phyloP scores from a whole-genome alignment of 2,797 vertebrate genomes.

The Melanotaenia maccullochi region DNA sequence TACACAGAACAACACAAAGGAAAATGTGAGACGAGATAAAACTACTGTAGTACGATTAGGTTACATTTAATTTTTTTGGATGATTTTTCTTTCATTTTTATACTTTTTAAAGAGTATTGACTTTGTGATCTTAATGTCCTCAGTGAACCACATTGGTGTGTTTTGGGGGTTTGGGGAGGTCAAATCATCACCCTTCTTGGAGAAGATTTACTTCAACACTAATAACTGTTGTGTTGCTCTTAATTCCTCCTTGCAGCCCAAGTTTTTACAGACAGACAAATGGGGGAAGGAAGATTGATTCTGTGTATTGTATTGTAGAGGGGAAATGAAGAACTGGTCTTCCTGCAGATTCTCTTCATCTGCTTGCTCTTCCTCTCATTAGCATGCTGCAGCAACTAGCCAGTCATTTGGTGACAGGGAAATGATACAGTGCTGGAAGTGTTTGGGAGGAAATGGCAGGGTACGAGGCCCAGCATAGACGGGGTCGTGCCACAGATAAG shows the following conservation, averaged over 20 bases:
- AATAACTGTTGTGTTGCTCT: slow-evolving; percentile 93
- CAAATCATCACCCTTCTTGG: slow-evolving; percentile 58
- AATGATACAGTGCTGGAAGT: slow-evolving; percentile 94
- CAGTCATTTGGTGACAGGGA: slow-evolving; percentile 97
- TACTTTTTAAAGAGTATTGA: background rate
- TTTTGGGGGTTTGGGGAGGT: slow-evolving; percentile 27
- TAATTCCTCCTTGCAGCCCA: slow-evolving; percentile 95
- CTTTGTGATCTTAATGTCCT: slow-evolving; percentile 5
- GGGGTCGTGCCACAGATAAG: slow-evolving; percentile 92
- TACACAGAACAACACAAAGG: background rate
- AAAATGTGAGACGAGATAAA: background rate
- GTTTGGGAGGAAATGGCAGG: slow-evolving; percentile 98
- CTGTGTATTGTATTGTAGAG: slow-evolving; percentile 78
- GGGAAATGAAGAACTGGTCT: slow-evolving; percentile 67
- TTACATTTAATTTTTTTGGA: slow-evolving; percentile 5
- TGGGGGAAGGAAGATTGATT: slow-evolving; percentile 84
- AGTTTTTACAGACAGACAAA: slow-evolving; percentile 88
- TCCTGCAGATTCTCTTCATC: slow-evolving; percentile 91
- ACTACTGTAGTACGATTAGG: background rate
- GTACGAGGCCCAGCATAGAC: slow-evolving; percentile 85
- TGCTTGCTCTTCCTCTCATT: slow-evolving; percentile 93
- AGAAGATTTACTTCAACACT: slow-evolving; percentile 83
- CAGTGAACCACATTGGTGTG: slow-evolving; percentile 13
- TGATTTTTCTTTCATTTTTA: background rate
- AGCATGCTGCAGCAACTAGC: slow-evolving; percentile 86